A percentile compares a stretch with the other conserved stretches of the same genome.
These are phyloP conservation scores for Archivesica marissinica DNA, from an alignment of 1,140 invertebrate genomes.

Conservation along the genomic window DNA sequence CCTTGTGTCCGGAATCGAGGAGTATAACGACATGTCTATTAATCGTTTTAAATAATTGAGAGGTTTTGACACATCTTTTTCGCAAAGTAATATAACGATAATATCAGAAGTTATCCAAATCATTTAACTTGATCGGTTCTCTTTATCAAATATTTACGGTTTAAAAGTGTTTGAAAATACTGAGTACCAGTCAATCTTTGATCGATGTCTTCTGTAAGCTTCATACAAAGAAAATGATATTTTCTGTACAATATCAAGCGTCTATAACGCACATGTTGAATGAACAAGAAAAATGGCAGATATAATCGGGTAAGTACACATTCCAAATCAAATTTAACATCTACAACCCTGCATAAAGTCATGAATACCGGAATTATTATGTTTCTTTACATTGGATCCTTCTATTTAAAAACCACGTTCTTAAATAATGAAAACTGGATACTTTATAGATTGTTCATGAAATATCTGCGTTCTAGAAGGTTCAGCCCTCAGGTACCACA, in stretches of 20 bases:
- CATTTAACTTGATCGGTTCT: neutral
- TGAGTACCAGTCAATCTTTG: neutral
- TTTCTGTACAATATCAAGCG: constrained; percentile 11
- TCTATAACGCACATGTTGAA: constrained; percentile 43
- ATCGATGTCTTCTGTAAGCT: neutral
- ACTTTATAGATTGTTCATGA: too few relatives aligned
- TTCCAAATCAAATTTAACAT: too few relatives aligned
- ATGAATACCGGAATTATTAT: too few relatives aligned
- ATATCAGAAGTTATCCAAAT: neutral
- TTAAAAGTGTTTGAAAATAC: neutral
- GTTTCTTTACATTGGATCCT: too few relatives aligned
- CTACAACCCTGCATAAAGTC: too few relatives aligned
- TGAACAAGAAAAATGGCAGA: constrained; percentile 57
- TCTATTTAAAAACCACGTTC: too few relatives aligned
- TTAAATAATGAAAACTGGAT: too few relatives aligned
- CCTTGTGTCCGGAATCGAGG: constrained; percentile 1
- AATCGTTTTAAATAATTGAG: neutral
- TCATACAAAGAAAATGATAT: neutral
- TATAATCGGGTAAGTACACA: neutral
- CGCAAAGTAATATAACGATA: neutral
- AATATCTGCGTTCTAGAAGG: too few relatives aligned
- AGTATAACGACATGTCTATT: neutral
- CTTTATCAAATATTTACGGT: neutral
- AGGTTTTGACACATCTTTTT: neutral
- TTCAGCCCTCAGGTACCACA: too few relatives aligned